Evolutionary conservation across 1,140 invertebrate genomes (phyloP).

Genomic region (Hormaphis cornu): DNA sequence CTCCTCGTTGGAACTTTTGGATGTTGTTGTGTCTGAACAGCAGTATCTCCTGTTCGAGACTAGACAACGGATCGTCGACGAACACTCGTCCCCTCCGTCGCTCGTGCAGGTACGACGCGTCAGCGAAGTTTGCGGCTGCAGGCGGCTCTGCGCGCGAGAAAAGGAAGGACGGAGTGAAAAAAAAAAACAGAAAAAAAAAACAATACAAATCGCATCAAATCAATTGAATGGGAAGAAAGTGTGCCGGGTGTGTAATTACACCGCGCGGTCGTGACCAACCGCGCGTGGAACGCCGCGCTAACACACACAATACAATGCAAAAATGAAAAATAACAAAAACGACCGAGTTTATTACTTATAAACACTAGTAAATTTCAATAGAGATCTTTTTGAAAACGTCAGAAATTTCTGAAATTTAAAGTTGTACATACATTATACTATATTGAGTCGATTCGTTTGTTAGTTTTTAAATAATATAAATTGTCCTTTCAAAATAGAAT

Average conservation of each 20-base stretch:
- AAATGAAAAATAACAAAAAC: neutral
- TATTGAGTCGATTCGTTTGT: too few species aligned
- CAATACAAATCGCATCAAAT: conserved; percentile 20
- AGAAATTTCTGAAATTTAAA: too few species aligned
- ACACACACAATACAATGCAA: neutral
- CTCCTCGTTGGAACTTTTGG: conserved; percentile 23
- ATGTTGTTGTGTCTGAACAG: conserved; percentile 26
- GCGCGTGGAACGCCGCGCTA: neutral
- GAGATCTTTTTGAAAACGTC: too few species aligned
- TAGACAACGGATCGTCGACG: conserved; percentile 19
- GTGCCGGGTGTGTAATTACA: conserved; percentile 29
- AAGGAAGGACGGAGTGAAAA: neutral
- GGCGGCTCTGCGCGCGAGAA: neutral
- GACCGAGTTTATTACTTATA: too few species aligned
- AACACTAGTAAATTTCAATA: too few species aligned
- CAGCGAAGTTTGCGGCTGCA: conserved; percentile 7
- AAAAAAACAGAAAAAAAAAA: too few species aligned
- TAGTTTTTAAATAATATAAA: too few species aligned
- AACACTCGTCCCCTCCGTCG: conserved; percentile 25
- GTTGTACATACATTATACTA: too few species aligned
- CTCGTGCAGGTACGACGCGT: neutral
- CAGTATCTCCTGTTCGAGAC: conserved; percentile 27
- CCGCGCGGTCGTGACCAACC: conserved; percentile 18
- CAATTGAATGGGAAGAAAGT: conserved; percentile 26
- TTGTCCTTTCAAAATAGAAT: too few species aligned